Percentiles rank a stretch among this genome's conserved stretches.
phyloP scores from a whole-genome alignment of 2,797 vertebrate genomes.

The Microchirus variegatus region DNA sequence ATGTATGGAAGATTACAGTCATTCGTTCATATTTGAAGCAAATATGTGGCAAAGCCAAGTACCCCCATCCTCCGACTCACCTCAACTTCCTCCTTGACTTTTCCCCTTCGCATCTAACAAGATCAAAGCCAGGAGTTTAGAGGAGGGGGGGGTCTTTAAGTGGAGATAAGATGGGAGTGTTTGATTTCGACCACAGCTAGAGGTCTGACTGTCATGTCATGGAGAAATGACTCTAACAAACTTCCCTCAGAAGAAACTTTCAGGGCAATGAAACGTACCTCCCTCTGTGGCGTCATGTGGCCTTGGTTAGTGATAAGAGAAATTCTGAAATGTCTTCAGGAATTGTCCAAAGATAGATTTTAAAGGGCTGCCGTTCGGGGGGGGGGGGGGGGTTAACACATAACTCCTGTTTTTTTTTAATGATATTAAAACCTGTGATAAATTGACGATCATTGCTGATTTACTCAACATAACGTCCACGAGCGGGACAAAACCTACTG shows the following conservation, averaged over 20 bases:
- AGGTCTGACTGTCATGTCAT: constrained; percentile 61
- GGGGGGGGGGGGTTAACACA: constrained; percentile 13
- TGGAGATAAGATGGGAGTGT: constrained; percentile 70
- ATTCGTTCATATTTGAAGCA: too few species aligned
- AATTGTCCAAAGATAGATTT: constrained; percentile 12
- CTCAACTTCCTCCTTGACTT: constrained; percentile 31
- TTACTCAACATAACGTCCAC: too few species aligned
- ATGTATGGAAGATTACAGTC: too few species aligned
- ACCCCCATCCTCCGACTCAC: constrained; percentile 26
- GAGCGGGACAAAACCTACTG: too few species aligned
- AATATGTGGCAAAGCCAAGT: too few species aligned
- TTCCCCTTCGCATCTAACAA: constrained; percentile 41
- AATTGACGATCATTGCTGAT: too few species aligned
- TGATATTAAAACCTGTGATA: too few species aligned
- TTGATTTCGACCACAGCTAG: constrained; percentile 70
- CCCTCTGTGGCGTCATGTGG: constrained; percentile 65
- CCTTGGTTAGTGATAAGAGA: constrained; percentile 63
- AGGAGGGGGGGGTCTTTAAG: constrained; percentile 36
- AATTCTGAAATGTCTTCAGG: constrained; percentile 9
- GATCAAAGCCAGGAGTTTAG: constrained; percentile 63
- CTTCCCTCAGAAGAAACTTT: constrained; percentile 59
- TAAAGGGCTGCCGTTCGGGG: constrained; percentile 13
- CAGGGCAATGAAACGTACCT: constrained; percentile 30
- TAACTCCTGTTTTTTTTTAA: neutral
- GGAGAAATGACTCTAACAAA: constrained; percentile 68